These are phyloP conservation scores for Dasyurus viverrinus DNA, from an alignment of 2,113 vertebrate genomes.

Conservation along the genomic window DNA sequence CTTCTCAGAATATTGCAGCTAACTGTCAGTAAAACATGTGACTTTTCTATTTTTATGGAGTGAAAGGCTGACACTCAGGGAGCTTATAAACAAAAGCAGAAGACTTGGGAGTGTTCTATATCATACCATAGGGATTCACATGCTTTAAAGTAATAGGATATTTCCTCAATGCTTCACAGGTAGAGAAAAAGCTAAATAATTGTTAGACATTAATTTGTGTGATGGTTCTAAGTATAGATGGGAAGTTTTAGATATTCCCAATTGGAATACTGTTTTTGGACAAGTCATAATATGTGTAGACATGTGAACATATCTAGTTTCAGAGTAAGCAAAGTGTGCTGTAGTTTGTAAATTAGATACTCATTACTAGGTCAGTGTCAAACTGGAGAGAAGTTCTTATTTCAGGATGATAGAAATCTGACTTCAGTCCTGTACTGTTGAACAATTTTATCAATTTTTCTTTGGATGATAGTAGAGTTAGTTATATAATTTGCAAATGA, in stretches of 20 bases:
- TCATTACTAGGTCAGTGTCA: not conserved
- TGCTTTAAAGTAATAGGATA: too few species aligned
- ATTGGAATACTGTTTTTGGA: not conserved
- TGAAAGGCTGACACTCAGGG: not conserved
- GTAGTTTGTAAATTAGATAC: not conserved
- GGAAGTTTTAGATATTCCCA: not conserved
- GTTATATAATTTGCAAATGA: not conserved
- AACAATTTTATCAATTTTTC: not conserved
- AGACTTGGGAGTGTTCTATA: too few species aligned
- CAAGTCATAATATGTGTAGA: not conserved
- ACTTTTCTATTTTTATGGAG: not conserved
- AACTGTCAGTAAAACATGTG: not conserved
- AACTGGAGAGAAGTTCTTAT: not conserved
- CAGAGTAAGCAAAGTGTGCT: not conserved
- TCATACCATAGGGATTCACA: too few species aligned
- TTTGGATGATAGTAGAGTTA: not conserved
- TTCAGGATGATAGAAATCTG: not conserved
- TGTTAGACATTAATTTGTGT: not conserved
- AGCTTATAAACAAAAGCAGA: too few species aligned
- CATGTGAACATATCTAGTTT: not conserved
- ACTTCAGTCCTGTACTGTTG: not conserved
- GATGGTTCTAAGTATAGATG: not conserved
- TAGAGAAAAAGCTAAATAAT: not conserved
- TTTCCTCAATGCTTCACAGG: not conserved
- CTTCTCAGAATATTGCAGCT: not conserved